Base-by-base conservation (phyloP, 2,888 invertebrate species). In the Uloborus plumipes region DNA sequence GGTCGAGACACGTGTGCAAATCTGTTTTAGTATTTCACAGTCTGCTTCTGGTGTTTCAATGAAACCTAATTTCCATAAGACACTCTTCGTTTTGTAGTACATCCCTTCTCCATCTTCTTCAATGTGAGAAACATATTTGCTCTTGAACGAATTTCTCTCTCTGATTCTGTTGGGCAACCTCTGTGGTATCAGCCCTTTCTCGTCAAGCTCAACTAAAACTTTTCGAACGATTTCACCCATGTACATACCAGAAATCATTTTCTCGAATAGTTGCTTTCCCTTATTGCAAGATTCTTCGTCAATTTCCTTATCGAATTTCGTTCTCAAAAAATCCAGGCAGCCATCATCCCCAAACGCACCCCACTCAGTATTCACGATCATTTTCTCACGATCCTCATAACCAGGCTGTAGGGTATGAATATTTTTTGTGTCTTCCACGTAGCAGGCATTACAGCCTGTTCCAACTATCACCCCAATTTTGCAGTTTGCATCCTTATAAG, bases 231-330 rank as follows among this genome's bases (percentile, higher is more conserved):
- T 89, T 89, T 99, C 99, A 14, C 99, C 99, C 94, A 99, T 94
- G 90, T 99, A 99, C 98, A 98, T 98, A 85, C 98, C 99, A 1
- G 97, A 97, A 87, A 98, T 98, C 97, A 98, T 98, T 90, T 99
- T 99, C 89, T 99, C 99, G 90, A 94, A 94, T 92, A 95, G 91
- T 90, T 98, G 98, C 85, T 88, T 89, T 53, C 91, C 91, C 53
- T 90, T 89, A 86, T 92, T 98, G 86, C 98, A 93, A 71, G 96
- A 96, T 87, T 93, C 92, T 72, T 90, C 90, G 89, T 99, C 98
- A 85, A 98, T 93, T 72, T 93, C 93, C 50, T 92, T 91, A 89
- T 98, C 91, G 86, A 89, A 91, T 59, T 90, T 88, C 51, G 97
- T 97, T 84, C 94, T 91, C 14, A 97, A 91, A 88, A 95, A 95